Evolutionary conservation across 2,888 invertebrate genomes (phyloP).

Genomic region (Xestoiulus laeticollis): DNA sequence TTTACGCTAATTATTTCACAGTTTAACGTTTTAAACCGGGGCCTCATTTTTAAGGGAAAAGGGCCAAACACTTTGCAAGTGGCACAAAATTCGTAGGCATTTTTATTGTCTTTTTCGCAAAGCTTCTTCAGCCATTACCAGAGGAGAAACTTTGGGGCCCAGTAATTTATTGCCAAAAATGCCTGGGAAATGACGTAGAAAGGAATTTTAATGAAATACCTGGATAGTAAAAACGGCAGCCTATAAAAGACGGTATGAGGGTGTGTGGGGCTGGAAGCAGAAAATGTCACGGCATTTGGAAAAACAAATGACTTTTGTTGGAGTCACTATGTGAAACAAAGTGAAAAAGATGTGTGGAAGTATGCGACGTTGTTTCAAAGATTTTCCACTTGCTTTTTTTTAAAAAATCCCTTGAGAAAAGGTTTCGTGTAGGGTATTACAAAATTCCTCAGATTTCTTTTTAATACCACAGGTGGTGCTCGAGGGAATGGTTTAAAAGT

Average conservation of each 20-base stretch:
- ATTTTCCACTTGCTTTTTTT: background rate
- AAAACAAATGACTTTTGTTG: constrained; percentile 9
- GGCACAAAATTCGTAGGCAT: background rate
- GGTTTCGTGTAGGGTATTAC: background rate
- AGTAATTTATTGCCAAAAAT: background rate
- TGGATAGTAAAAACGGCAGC: background rate
- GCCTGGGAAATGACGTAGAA: background rate
- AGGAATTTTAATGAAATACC: constrained; percentile 26
- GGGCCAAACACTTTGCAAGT: too few relatives aligned
- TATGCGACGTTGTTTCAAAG: background rate
- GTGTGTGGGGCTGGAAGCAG: background rate
- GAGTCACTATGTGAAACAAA: background rate
- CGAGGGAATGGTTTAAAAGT: too few relatives aligned
- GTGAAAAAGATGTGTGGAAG: background rate
- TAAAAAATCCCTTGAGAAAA: background rate
- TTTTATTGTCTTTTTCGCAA: background rate
- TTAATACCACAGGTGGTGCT: too few relatives aligned
- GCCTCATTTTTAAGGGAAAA: background rate
- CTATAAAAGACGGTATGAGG: background rate
- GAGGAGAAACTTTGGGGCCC: too few relatives aligned
- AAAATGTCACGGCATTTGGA: constrained; percentile 13
- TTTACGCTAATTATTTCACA: constrained; percentile 8
- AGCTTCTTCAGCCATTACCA: too few relatives aligned
- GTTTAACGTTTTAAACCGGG: constrained; percentile 26
- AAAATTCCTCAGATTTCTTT: too few relatives aligned